Conservation (phyloP, 2,888 invertebrate genomes). For the Platycheirus albimanus region DNA sequence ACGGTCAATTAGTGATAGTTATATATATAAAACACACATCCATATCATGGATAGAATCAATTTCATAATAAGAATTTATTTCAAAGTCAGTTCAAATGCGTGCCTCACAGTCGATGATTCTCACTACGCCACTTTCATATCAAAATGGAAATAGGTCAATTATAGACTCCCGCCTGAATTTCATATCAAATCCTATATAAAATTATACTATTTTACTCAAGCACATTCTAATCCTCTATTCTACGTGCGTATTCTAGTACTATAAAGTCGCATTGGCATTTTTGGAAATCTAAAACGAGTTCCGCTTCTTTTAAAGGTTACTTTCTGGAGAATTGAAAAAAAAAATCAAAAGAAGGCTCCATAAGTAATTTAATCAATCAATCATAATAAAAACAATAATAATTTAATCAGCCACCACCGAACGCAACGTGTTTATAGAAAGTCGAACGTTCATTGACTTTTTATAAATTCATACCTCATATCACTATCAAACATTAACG, state of each 20-base stretch:
- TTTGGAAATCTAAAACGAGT: slow-evolving; percentile 13
- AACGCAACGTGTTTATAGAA: slow-evolving; percentile 30
- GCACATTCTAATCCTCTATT: neutral
- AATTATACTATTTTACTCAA: too few relatives aligned
- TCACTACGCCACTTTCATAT: too few relatives aligned
- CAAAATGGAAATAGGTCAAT: too few relatives aligned
- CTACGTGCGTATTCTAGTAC: neutral
- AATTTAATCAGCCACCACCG: neutral
- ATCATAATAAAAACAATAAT: slow-evolving; percentile 15
- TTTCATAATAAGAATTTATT: too few relatives aligned
- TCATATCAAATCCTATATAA: too few relatives aligned
- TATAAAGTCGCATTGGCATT: neutral
- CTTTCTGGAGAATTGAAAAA: neutral
- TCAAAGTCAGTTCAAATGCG: too few relatives aligned
- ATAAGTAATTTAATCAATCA: slow-evolving; percentile 5
- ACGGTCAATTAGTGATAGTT: too few relatives aligned
- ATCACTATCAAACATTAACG: slow-evolving; percentile 44
- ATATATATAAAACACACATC: too few relatives aligned
- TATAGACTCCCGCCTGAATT: too few relatives aligned
- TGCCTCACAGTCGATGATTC: too few relatives aligned
- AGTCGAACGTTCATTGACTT: slow-evolving; percentile 62
- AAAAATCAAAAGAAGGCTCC: neutral
- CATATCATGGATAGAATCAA: too few relatives aligned
- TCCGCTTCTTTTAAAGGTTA: neutral
- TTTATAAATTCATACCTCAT: slow-evolving; percentile 59